Base-by-base conservation (phyloP, 2,888 invertebrate genomes). In the Trissolcus brochymenae region DNA sequence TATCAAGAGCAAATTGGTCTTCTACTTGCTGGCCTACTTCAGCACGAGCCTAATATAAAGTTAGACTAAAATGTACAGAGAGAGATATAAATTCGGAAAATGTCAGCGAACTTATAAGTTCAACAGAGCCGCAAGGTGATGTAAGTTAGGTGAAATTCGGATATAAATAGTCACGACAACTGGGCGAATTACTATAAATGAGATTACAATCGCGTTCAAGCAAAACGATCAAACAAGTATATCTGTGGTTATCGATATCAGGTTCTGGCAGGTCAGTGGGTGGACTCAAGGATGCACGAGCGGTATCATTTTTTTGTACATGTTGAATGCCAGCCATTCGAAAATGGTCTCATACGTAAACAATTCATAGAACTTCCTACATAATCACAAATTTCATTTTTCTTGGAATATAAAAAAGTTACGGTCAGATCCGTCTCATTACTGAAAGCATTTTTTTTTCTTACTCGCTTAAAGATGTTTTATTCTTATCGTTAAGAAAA, bases 181-280 rank as follows among this genome's bases (percentile, higher is more conserved):
- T 19, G 40, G 41, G 21, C 35, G 19, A 7, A 60, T 56, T 61
- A 61, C 49, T 40, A 71, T 71, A 57, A 71, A 64, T 29, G 54
- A 59, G 75, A 68, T 74, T 21, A 14, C 65, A 72, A 72, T 72
- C 65, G n/a, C 35, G 57, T 13, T 25, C 25, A 4, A 4, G 25
- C 25, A 25, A 25, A 64, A 57, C 21, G 51, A 25, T 61, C 16
- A 40, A 64, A 41, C 56, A 49, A 55, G 41, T 67, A 62, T 51
- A 6, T 49, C 14, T 19, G 57, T 67, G 60, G 41, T 62, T 64
- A 76, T 70, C 70, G 61, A 76, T 35, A 35, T 78, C 76, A 78
- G 78, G 75, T 74, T 79, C 78, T 67, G 72, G 78, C 79, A 68
- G 76, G 76, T 79, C 76, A 76, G 79, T 79, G 46, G 79, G 79